Percentiles rank a stretch among this genome's conserved stretches.
Conservation (phyloP, 2,888 invertebrate genomes). For the Scaptomyza reducta region DNA sequence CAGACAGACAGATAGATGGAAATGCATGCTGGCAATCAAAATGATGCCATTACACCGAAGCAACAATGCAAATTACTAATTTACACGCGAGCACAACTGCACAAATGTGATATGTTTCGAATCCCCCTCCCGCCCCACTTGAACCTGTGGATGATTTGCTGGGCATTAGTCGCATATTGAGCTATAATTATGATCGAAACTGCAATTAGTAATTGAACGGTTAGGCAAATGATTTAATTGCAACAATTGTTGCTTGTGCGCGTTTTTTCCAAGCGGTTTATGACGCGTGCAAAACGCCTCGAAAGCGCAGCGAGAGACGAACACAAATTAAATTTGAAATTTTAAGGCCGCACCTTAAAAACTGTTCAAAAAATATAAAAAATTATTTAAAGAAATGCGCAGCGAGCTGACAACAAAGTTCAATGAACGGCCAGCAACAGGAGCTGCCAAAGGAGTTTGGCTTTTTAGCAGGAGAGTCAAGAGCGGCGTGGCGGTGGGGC, state of each 20-base stretch:
- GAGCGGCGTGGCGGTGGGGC: no score
- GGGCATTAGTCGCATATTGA: conserved; percentile 52
- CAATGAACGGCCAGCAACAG: conserved; percentile 61
- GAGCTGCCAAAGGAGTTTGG: conserved; percentile 35
- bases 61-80: conserved; percentile 68
- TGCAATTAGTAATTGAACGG: conserved; percentile 69
- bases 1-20: conserved; percentile 1
- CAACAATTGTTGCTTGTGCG: conserved; percentile 29
- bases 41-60: conserved; percentile 31
- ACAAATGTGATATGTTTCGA: conserved; percentile 23
- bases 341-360: conserved; percentile 40
- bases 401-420: conserved; percentile 51
- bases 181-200: conserved; percentile 56
- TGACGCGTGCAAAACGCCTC: conserved; percentile 6
- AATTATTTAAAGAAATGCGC: conserved; percentile 36
- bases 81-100: conserved; percentile 57
- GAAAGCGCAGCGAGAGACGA: background rate
- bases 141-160: conserved; percentile 7
- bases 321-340: conserved; percentile 52
- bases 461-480: background rate
- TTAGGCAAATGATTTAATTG: conserved; percentile 40
- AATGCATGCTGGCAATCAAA: conserved; percentile 33
- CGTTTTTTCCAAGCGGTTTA: conserved; percentile 31
- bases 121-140: background rate
- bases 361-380: conserved; percentile 6